Percentiles rank a stretch among this genome's conserved stretches.
These are phyloP conservation scores for Pheosia tremula DNA, from an alignment of 2,888 invertebrate genomes.

Conservation along the genomic window DNA sequence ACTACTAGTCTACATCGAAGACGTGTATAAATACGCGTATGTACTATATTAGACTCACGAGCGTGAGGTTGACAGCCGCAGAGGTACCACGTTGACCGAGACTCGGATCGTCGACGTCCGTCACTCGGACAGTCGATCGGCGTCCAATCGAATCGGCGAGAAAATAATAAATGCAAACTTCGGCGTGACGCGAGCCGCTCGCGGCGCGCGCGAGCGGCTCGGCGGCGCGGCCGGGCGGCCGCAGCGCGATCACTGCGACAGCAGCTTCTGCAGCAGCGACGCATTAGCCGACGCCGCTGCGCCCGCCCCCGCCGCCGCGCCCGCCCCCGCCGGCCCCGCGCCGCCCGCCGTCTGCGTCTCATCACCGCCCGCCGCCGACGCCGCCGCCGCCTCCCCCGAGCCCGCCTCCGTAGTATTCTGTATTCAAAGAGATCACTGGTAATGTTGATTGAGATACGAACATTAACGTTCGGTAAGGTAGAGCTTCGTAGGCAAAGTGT, in stretches of 20 bases:
- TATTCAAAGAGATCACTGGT: conserved; percentile 24
- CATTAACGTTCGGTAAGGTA: background rate
- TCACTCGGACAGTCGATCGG: conserved; percentile 56
- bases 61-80: conserved; percentile 75
- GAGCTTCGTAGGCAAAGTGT: background rate
- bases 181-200: conserved; percentile 29
- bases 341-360: conserved; percentile 48
- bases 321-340: conserved; percentile 33
- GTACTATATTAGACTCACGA: conserved; percentile 69
- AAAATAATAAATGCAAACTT: conserved; percentile 75
- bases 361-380: conserved; percentile 54
- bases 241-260: conserved; percentile 88
- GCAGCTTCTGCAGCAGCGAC: conserved; percentile 93
- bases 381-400: conserved; percentile 72
- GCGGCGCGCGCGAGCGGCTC: conserved; percentile 23
- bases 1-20: conserved; percentile 73
- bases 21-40: conserved; percentile 70
- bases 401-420: conserved; percentile 83
- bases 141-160: conserved; percentile 56
- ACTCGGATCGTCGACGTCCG: conserved; percentile 57
- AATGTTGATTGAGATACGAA: background rate
- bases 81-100: conserved; percentile 78
- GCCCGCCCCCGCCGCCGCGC: conserved; percentile 36
- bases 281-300: conserved; percentile 84
- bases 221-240: conserved; percentile 34